These are phyloP conservation scores for Rostratula benghalensis DNA, from an alignment of 2,113 vertebrate genomes.

Conservation along the genomic window DNA sequence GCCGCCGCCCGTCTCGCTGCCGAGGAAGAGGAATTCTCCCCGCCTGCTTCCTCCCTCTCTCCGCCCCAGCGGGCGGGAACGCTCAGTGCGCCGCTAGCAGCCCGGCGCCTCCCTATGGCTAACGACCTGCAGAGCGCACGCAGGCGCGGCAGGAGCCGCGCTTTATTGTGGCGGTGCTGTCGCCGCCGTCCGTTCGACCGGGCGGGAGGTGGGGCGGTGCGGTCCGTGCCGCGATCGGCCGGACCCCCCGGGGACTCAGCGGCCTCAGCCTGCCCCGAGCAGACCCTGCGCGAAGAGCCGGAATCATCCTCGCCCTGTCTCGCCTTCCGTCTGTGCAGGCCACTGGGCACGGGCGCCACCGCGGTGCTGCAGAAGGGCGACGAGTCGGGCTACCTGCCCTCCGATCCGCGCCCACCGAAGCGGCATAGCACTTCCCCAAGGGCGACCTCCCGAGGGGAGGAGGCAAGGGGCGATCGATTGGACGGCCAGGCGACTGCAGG, in stretches of 20 bases:
- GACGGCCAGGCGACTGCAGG: not conserved
- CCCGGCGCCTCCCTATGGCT: not conserved
- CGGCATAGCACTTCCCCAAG: rapidly evolving
- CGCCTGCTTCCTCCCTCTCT: not conserved
- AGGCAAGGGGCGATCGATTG: not conserved
- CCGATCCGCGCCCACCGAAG: not conserved
- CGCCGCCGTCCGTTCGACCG: not conserved
- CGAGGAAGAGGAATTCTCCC: not conserved
- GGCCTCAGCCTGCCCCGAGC: too few relatives aligned
- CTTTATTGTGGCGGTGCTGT: too few relatives aligned
- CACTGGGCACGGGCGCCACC: too few relatives aligned
- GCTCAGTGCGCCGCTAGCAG: not conserved
- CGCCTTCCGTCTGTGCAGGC: not conserved
- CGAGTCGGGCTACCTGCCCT: too few relatives aligned
- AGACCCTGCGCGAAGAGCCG: not conserved
- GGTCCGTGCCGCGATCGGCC: too few relatives aligned
- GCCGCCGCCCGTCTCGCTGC: not conserved
- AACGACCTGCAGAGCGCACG: not conserved
- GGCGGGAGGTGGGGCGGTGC: too few relatives aligned
- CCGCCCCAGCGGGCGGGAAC: not conserved
- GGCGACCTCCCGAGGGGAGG: rapidly evolving
- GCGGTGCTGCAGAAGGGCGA: not conserved
- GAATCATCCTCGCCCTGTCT: not conserved
- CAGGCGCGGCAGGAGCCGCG: not conserved
- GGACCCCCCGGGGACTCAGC: too few relatives aligned